Base-by-base conservation (phyloP, 2,888 invertebrate species). In the Amphipoea lucens region DNA sequence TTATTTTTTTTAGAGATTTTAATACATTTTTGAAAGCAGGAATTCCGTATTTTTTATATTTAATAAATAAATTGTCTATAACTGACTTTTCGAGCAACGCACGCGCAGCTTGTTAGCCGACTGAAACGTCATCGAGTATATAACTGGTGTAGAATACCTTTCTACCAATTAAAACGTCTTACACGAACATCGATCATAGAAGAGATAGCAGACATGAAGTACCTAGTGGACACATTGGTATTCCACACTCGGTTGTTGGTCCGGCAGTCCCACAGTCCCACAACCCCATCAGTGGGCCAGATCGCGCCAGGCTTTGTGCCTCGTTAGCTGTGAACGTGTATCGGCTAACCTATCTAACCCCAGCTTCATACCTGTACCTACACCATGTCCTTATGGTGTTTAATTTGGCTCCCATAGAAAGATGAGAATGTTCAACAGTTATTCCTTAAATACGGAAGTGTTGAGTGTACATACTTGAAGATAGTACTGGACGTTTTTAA, bases 341-440 rank as follows among this genome's bases (percentile, higher is more conserved):
- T 93, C 92, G 86, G 83, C 84, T 93, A 87, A 93, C 93, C 92
- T 90, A 91, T 92, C 91, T 92, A 91, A 93, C 92, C 91, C 81
- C 74, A 75, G 86, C 82, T 75, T 80, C 80, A 87, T 79, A 84
- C 76, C 68, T 36, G 29, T 74, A n/a, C 57, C 57, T 11, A 72
- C 54, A 62, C 23, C 60, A 74, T 83, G 81, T 88, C 76, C 78
- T 81, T 68, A 42, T 68, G 36, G 70, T 68, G 74, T 78, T 75
- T 62, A 76, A 75, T 88, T 78, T 74, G 67, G 54, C 65, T 81
- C 68, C 42, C 65, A 73, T 60, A 76, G 65, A 66, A 84, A 78
- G 36, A 83, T 66, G 60, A 29, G 51, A 77, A 62, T 65, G 23
- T 69, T 74, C 23, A 45, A 81, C 73, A 66, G 54, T 65, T 67